phyloP scores from a whole-genome alignment of 2,888 invertebrate genomes.

The Aelia acuminata region DNA sequence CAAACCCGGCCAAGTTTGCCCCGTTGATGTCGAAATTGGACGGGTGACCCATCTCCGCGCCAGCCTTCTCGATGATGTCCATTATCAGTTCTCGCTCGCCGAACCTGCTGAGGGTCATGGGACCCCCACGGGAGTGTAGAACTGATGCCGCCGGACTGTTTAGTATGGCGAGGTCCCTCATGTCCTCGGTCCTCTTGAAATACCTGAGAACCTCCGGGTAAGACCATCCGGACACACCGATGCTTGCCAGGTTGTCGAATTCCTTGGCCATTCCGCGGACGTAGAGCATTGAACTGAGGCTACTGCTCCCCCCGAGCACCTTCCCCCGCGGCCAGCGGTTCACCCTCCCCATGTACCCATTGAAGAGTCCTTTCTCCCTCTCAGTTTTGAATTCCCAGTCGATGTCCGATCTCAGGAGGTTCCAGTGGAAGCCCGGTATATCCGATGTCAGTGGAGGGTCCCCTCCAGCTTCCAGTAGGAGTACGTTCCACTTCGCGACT shows the following conservation, averaged over 20 bases:
- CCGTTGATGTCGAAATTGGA: constrained; percentile 63
- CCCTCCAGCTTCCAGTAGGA: constrained; percentile 73
- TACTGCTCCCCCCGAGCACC: constrained; percentile 78
- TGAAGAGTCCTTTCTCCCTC: constrained; percentile 69
- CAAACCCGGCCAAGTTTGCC: constrained; percentile 61
- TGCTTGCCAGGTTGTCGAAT: constrained; percentile 76
- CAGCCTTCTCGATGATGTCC: constrained; percentile 57
- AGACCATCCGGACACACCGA: constrained; percentile 77
- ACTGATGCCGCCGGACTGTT: constrained; percentile 49
- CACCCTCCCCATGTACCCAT: constrained; percentile 68
- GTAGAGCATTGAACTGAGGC: constrained; percentile 78
- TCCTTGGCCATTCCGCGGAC: constrained; percentile 76
- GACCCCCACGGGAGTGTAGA: constrained; percentile 61
- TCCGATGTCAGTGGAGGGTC: constrained; percentile 71
- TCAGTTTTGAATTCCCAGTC: constrained; percentile 73
- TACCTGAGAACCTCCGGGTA: constrained; percentile 71
- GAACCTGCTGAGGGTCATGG: constrained; percentile 62
- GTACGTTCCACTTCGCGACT: constrained; percentile 70
- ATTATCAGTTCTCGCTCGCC: constrained; percentile 59
- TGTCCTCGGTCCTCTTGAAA: constrained; percentile 70
- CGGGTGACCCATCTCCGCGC: constrained; percentile 61
- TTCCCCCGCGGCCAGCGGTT: constrained; percentile 76
- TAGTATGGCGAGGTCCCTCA: constrained; percentile 61
- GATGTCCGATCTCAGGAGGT: constrained; percentile 67
- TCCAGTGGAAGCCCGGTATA: constrained; percentile 69